Evolutionary conservation across 2,888 invertebrate species (phyloP), one percentile per base, ranked within the genome.

Genomic region (Pandemis corylana): DNA sequence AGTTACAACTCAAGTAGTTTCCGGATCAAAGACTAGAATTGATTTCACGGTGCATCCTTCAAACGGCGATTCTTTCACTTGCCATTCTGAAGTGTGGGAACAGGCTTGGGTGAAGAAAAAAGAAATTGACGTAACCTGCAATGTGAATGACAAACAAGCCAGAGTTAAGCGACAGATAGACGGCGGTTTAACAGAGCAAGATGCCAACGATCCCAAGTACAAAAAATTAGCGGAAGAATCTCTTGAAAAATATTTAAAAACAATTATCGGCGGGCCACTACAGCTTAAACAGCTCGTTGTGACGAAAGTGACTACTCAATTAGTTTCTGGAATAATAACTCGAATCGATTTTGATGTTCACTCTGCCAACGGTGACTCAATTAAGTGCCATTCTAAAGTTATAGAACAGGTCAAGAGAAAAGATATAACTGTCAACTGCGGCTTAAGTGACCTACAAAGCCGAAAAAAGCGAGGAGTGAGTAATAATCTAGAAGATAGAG

Each of bases 281-380:
- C 74, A 12, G 81, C 84, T 78, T 80, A 67, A 82, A 68, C 75
- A 76, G 67, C 76, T 94, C 0, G 79, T 89, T 61, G 81, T 95
- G 28, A 78, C 87, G 7, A 83, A 86, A 7, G 94, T 90, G 0
- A 84, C 87, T 0, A 73, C 72, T 10, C 95, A 95, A 85, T 83
- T 94, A 1, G 95, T 95, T 0, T 79, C 94, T 61, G 96, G 95
- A 20, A 72, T 78, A 2, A 76, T 91, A 62, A 95, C 95, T 20
- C 95, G 87, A 81, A 93, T 96, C 36, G 90, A 93, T 79, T 95
- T 95, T 28, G 91, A 93, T 79, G 84, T 96, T 0, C 93, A 94
- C 12, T 89, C 92, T 7, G 93, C 94, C 5, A 88, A 90, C 71
- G 53, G 49, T n/a, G 65, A 78, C 53, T 44, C 69, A 49, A 66